Conservation (phyloP, 2,797 vertebrate genomes). For the Acipenser ruthenus region DNA sequence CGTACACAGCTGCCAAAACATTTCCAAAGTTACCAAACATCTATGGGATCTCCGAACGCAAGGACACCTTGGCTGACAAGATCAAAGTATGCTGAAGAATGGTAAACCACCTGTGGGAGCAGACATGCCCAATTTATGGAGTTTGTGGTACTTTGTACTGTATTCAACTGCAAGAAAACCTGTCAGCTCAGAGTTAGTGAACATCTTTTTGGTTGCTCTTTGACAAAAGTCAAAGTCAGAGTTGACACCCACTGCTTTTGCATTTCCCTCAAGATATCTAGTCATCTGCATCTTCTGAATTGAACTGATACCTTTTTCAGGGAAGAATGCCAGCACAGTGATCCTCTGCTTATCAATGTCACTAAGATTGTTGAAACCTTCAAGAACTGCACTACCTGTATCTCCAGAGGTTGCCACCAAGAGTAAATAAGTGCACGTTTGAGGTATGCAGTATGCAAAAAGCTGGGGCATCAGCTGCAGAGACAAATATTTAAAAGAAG, state of each 20-base stretch:
- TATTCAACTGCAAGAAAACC: slow-evolving; percentile 84
- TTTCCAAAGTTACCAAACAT: slow-evolving; percentile 94
- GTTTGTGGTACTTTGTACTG: slow-evolving; percentile 80
- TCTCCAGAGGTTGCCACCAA: slow-evolving; percentile 89
- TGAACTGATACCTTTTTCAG: slow-evolving; percentile 75
- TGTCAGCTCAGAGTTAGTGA: slow-evolving; percentile 65
- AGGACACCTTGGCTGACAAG: slow-evolving; percentile 69
- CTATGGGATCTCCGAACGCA: slow-evolving; percentile 72
- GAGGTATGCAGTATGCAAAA: slow-evolving; percentile 79
- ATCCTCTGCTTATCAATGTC: slow-evolving; percentile 59
- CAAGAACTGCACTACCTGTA: slow-evolving; percentile 84
- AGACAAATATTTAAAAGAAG: slow-evolving; percentile 89
- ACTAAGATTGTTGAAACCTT: slow-evolving; percentile 69
- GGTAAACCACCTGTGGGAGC: slow-evolving; percentile 85
- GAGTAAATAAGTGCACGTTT: slow-evolving; percentile 80
- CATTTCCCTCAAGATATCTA: slow-evolving; percentile 61
- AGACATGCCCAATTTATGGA: slow-evolving; percentile 95
- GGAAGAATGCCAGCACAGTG: slow-evolving; percentile 79
- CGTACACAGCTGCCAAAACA: slow-evolving; percentile 77
- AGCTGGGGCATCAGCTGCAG: slow-evolving; percentile 85
- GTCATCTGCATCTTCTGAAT: slow-evolving; percentile 87
- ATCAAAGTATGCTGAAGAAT: slow-evolving; percentile 84
- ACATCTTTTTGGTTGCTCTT: slow-evolving; percentile 75
- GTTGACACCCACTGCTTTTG: slow-evolving; percentile 61
- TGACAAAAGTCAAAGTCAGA: slow-evolving; percentile 95